Conservation (phyloP, 2,888 invertebrate genomes). For the Watsonalla binaria region DNA sequence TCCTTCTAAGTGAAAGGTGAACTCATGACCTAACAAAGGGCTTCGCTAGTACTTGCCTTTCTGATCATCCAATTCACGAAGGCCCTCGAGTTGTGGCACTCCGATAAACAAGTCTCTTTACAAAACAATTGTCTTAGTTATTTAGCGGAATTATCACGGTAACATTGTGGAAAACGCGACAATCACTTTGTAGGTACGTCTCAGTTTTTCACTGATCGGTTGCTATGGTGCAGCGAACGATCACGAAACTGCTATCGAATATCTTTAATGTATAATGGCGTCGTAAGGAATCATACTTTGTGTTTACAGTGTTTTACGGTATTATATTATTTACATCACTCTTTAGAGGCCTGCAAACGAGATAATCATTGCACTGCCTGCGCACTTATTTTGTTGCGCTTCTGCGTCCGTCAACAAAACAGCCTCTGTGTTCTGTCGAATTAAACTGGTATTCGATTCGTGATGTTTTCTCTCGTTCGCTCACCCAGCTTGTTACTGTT, state of each 20-base stretch:
- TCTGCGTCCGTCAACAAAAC: constrained; percentile 75
- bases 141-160: constrained; percentile 51
- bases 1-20: constrained; percentile 38
- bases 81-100: constrained; percentile 60
- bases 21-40: constrained; percentile 49
- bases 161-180: constrained; percentile 57
- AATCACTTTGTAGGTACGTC: constrained; percentile 59
- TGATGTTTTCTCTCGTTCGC: constrained; percentile 49
- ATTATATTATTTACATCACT: constrained; percentile 71
- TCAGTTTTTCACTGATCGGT: constrained; percentile 61
- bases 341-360: constrained; percentile 65
- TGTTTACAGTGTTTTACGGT: constrained; percentile 54
- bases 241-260: constrained; percentile 41
- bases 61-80: constrained; percentile 73
- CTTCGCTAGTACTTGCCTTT: constrained; percentile 65
- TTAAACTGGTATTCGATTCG: constrained; percentile 30
- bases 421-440: constrained; percentile 30
- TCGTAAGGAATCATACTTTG: constrained; percentile 39
- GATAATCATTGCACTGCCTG: constrained; percentile 75
- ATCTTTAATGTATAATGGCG: constrained; percentile 19
- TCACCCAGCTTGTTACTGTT: constrained; percentile 28
- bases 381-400: constrained; percentile 73
- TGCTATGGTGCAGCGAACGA: constrained; percentile 54
- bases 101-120: constrained; percentile 48
- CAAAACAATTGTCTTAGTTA: constrained; percentile 35